Base-by-base conservation (phyloP, 2,888 invertebrate genomes). In the Agrotis puta region DNA sequence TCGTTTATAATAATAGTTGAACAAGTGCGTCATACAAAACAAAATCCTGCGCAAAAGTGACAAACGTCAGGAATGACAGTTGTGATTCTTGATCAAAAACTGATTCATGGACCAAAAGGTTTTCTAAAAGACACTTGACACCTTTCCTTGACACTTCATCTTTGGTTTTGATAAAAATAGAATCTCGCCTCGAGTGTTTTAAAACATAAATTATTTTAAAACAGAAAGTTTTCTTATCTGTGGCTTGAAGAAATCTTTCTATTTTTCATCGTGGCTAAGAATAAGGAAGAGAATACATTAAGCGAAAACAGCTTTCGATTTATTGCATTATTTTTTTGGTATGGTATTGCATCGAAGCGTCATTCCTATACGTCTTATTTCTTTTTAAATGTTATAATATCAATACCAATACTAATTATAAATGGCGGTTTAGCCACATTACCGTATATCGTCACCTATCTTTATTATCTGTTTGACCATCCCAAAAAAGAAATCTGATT, bases 1-100 rank as follows among this genome's bases (percentile, higher is more conserved):
- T 24, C 4, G 45, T 13, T 13, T 43, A 24, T 22, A 59, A 39
- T 39, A 64, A 54, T 59, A 75, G 20, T 56, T 22, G 24, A 14
- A 39, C 33, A 63, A 63, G 27, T 76, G 62, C 65, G 65, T 63
- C 65, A 65, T 64, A 58, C 33, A 51, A 61, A 61, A 63, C 20
- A 65, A 62, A 62, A 65, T 61, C 50, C 4, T 13, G n/a, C 39
- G 70, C 22, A 75, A 64, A 61, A 70, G 54, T 43, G 27, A 39
- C 48, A 47, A 53, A 45, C 58, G 65, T 39, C 76, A 72, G 53
- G 62, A 53, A 62, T 24, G 14, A 48, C 22, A 20, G 27, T 24
- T 24, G 24, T 22, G 45, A 53, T 54, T 53, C 22, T 57, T 57
- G 11, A 45, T 69, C 57, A 43, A 70, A 50, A 47, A 54, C 16